Base-by-base conservation (phyloP, 2,113 vertebrate species). In the Cynocephalus volans region DNA sequence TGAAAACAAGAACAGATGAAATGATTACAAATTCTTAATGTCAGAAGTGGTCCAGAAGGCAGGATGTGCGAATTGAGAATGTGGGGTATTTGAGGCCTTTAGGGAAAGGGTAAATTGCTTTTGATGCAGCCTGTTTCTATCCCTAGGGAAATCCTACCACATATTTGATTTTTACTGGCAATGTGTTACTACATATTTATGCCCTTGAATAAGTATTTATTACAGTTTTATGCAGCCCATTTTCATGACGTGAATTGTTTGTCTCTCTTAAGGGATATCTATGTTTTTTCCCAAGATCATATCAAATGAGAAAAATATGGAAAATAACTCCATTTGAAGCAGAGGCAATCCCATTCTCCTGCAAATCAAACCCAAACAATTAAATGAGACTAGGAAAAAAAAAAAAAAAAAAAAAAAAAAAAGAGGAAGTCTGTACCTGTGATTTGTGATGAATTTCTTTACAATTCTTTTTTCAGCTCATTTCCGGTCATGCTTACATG, bases 161-260 rank as follows among this genome's bases (percentile, higher is more conserved):
- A 91, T 95, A 97, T 96, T 98, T 97, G 97, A 98, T 97, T 98
- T 97, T 97, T 97, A 97, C 77, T 82, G 94, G 96, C 97, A 98
- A 96, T 96, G 97, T 98, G 97, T 98, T 98, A 94, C 97, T 96
- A 96, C 96, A 97, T 98, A 98, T 98, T 98, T 97, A 97, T 98
- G 97, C 90, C 92, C 77, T 97, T 93, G 88, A 97, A 97, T 97
- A 97, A 95, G 90, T 98, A 98, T 98, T 98, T 98, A 98, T 98
- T 97, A 91, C 94, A 80, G 92, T 97, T 98, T 98, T 97, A 98
- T 98, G 85, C 95, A 97, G 97, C 97, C 97, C 98, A 97, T 98
- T 97, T 97, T 96, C 98, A 97, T 98, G 98, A 98, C 41, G 82
- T 96, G 96, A 97, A 98, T 98, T 97, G 97, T 98, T 97, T 97